These are phyloP conservation scores for Perithous albicinctus DNA, from an alignment of 2,888 invertebrate genomes.

Conservation along the genomic window DNA sequence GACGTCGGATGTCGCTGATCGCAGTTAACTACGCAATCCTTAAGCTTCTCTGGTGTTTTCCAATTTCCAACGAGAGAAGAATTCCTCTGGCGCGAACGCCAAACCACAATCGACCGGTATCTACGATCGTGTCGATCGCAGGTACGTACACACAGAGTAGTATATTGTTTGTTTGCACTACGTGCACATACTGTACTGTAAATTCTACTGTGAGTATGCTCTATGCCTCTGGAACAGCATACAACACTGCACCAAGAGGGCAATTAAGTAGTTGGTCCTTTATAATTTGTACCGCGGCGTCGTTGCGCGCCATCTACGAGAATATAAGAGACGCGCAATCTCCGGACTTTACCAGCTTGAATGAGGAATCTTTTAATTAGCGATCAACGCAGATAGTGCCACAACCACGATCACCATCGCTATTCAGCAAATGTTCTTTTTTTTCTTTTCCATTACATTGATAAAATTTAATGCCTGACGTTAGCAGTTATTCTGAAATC, in stretches of 20 bases:
- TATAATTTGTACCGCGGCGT: conserved; percentile 66
- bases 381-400: conserved; percentile 74
- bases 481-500: background rate
- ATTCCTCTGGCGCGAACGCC: conserved; percentile 37
- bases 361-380: conserved; percentile 78
- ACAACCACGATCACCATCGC: conserved; percentile 35
- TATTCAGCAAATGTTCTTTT: background rate
- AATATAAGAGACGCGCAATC: conserved; percentile 31
- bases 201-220: background rate
- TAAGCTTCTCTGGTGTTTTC: conserved; percentile 30
- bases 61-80: conserved; percentile 28
- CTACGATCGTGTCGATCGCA: conserved; percentile 64
- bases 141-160: conserved; percentile 36
- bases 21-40: conserved; percentile 24
- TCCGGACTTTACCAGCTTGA: conserved; percentile 47
- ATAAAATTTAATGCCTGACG: background rate
- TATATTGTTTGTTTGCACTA: conserved; percentile 11
- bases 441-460: background rate
- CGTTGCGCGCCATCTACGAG: conserved; percentile 51
- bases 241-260: conserved; percentile 19
- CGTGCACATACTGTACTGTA: conserved; percentile 9
- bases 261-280: conserved; percentile 65
- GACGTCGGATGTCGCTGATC: conserved; percentile 26
- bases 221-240: conserved; percentile 6
- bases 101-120: conserved; percentile 52